Percentiles rank a stretch among this genome's conserved stretches.
phyloP scores from a whole-genome alignment of 2,113 vertebrate genomes.

The Dunckerocampus dactyliophorus region DNA sequence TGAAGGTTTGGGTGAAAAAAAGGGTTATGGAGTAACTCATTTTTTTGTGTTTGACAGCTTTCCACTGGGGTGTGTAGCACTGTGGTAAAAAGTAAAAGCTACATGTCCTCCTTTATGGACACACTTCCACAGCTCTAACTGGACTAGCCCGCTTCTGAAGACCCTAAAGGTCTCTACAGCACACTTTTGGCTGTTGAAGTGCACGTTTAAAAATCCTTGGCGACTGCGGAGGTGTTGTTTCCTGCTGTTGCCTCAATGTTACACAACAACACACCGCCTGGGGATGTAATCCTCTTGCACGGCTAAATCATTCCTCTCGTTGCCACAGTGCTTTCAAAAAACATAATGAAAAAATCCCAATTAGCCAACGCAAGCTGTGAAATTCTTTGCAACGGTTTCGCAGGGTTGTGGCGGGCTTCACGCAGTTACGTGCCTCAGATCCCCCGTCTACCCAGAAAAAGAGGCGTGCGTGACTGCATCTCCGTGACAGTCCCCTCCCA shows the following conservation, averaged over 20 bases:
- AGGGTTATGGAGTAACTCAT: too few species aligned
- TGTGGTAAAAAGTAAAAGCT: too few species aligned
- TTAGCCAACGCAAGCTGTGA: constrained; percentile 28
- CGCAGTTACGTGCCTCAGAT: not conserved
- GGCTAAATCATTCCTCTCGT: constrained; percentile 24
- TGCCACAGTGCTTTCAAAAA: constrained; percentile 10
- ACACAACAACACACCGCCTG: constrained; percentile 49
- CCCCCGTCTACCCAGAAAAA: constrained; percentile 5
- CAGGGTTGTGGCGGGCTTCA: not conserved
- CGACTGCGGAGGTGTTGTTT: constrained; percentile 41
- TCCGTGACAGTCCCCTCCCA: constrained; percentile 3
- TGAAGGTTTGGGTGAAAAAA: too few species aligned
- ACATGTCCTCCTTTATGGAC: too few species aligned
- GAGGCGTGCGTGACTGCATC: not conserved
- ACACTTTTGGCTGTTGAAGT: constrained; percentile 26
- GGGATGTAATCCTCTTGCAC: constrained; percentile 52
- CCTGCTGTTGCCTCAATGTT: constrained; percentile 50
- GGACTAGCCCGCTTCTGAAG: too few species aligned
- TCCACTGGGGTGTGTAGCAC: too few species aligned
- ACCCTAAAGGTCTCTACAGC: too few species aligned
- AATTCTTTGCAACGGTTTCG: constrained; percentile 26
- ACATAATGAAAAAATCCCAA: constrained; percentile 14
- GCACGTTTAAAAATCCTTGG: constrained; percentile 34
- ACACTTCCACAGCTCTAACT: too few species aligned
- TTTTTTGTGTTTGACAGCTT: too few species aligned